Evolutionary conservation across 1,140 invertebrate species (phyloP), one percentile per base, ranked within the genome.

Genomic region (Ips nitidus): DNA sequence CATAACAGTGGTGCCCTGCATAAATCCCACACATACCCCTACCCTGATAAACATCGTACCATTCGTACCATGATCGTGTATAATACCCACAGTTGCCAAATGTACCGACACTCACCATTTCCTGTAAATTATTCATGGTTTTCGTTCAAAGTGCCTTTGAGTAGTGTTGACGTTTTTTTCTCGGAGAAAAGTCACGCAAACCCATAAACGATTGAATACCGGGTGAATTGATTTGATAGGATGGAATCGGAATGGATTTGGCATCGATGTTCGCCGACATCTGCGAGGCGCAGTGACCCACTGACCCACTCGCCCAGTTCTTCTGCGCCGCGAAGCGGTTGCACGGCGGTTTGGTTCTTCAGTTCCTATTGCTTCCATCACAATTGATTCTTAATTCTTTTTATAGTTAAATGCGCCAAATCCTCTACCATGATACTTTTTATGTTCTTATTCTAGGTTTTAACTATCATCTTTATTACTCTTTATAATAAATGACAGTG

Each of bases 231-330:
- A 4, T 5, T 5, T 47, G 45, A n/a, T 47, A 47, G 4, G 45
- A 47, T n/a, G 45, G 45, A 4, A n/a, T n/a, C 45, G 45, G 45
- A 4, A 5, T 4, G 45, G 53, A 22, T 4, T 55, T 55, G 5
- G 53, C 3, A 55, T 55, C 8, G 8, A 38, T 8, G 37, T 50
- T 55, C 41, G 50, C 57, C 66, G 58, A 77, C 77, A 78, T 76
- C 77, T 76, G 77, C 73, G 71, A 77, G 76, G 76, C 77, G 77
- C 70, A 69, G 56, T 73, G 76, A 74, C 76, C 77, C 72, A 78
- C 70, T 78, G 74, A 78, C 77, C 77, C 68, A 78, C 71, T 78
- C 76, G 71, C 76, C 77, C 75, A 78, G 75, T 76, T 78, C 75
- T 72, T 75, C 72, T 61, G 71, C 58, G 52, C 8, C 64, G 53